Conservation (phyloP, 2,888 invertebrate genomes). For the Muscina levida region DNA sequence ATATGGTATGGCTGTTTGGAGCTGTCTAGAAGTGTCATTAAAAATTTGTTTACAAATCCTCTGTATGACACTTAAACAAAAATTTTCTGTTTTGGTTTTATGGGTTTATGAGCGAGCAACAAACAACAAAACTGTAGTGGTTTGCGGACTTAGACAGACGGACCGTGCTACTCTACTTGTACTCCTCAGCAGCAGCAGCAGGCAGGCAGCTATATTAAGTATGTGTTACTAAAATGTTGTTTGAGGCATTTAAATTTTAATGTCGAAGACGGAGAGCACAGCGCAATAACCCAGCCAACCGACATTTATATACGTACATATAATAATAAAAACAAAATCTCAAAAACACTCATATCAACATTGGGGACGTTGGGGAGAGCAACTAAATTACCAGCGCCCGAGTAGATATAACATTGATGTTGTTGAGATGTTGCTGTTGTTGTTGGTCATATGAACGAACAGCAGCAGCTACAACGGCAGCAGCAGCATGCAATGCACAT, state of each 20-base stretch:
- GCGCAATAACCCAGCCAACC: constrained; percentile 19
- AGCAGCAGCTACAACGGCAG: constrained; percentile 54
- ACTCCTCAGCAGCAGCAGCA: too few relatives aligned
- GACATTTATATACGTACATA: constrained; percentile 37
- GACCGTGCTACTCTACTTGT: neutral
- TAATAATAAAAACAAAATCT: constrained; percentile 25
- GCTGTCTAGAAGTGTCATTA: constrained; percentile 62
- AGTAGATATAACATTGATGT: constrained; percentile 20
- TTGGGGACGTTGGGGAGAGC: constrained; percentile 35
- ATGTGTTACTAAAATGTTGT: constrained; percentile 77
- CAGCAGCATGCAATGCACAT: constrained; percentile 64
- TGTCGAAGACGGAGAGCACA: constrained; percentile 51
- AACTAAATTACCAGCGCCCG: constrained; percentile 48
- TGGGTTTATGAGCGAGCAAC: constrained; percentile 51
- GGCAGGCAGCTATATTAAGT: constrained; percentile 70
- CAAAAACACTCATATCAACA: too few relatives aligned
- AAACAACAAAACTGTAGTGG: constrained; percentile 10
- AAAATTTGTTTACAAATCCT: constrained; percentile 66
- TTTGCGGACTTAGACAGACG: constrained; percentile 15
- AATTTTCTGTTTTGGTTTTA: constrained; percentile 19
- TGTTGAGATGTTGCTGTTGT: constrained; percentile 20
- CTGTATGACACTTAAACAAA: constrained; percentile 60
- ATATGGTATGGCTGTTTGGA: constrained; percentile 1
- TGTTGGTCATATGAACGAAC: constrained; percentile 28
- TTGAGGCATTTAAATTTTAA: constrained; percentile 60